These are phyloP conservation scores for Eupristina koningsbergeri DNA, from an alignment of 1,140 invertebrate genomes.

Conservation along the genomic window DNA sequence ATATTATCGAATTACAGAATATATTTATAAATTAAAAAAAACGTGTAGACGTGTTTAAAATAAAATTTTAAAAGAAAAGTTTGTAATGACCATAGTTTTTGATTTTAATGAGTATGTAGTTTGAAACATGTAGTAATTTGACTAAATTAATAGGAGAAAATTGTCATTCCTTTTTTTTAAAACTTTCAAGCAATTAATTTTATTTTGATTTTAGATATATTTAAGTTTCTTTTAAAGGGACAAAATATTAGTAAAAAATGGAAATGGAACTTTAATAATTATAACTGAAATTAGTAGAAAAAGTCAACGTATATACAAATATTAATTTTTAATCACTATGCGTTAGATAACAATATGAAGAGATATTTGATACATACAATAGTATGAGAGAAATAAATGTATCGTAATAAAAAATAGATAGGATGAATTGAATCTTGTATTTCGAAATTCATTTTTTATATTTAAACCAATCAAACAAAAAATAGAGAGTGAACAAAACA, in stretches of 20 bases:
- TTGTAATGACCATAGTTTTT: neutral
- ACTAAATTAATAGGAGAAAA: neutral
- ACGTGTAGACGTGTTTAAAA: neutral
- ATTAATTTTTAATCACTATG: neutral
- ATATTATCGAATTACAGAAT: too few relatives aligned
- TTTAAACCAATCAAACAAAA: neutral
- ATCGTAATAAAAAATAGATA: neutral
- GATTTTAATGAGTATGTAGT: conserved; percentile 8
- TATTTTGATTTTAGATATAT: neutral
- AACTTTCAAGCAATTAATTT: neutral
- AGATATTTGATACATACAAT: neutral
- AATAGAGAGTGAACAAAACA: neutral
- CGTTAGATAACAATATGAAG: neutral
- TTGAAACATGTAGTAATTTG: conserved; percentile 21
- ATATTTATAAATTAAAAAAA: too few relatives aligned
- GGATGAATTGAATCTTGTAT: neutral
- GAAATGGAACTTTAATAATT: too few relatives aligned
- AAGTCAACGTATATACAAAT: neutral
- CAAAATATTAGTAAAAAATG: too few relatives aligned
- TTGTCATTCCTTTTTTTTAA: neutral
- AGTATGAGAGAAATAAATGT: neutral
- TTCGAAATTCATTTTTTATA: neutral
- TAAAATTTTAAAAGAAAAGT: neutral
- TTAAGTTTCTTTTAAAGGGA: too few relatives aligned
- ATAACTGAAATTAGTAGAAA: neutral